These are phyloP conservation scores for Cygnus atratus DNA, from an alignment of 2,113 vertebrate species.

Conservation along the genomic window DNA sequence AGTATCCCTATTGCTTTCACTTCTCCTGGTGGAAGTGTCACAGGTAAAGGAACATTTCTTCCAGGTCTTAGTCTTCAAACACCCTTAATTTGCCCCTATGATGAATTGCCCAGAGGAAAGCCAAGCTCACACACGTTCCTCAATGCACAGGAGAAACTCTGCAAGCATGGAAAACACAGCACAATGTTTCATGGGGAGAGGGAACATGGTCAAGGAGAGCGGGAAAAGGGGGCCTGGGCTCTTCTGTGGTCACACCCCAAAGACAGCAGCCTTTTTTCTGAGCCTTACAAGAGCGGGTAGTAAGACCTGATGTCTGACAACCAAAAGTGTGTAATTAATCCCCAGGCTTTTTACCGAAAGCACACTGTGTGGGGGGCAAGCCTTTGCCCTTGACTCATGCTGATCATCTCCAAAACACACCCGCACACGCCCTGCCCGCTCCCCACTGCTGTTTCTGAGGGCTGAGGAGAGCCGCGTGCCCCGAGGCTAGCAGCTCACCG, in stretches of 20 bases:
- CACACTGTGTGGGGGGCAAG: neutral
- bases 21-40: neutral
- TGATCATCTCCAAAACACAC: neutral
- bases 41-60: neutral
- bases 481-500: neutral
- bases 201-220: neutral
- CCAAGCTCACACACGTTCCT: neutral
- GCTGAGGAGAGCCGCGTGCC: neutral
- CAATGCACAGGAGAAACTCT: neutral
- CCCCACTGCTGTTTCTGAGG: neutral
- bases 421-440: neutral
- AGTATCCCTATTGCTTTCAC: neutral
- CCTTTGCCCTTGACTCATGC: neutral
- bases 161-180: neutral
- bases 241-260: neutral
- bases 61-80: neutral
- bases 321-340: neutral
- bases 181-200: neutral
- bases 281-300: neutral
- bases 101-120: neutral
- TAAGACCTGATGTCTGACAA: neutral
- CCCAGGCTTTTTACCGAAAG: neutral
- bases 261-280: neutral
- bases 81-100: neutral
- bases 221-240: neutral